Evolutionary conservation across 1,140 invertebrate genomes (phyloP).

Genomic region (Zaprionus africanus): DNA sequence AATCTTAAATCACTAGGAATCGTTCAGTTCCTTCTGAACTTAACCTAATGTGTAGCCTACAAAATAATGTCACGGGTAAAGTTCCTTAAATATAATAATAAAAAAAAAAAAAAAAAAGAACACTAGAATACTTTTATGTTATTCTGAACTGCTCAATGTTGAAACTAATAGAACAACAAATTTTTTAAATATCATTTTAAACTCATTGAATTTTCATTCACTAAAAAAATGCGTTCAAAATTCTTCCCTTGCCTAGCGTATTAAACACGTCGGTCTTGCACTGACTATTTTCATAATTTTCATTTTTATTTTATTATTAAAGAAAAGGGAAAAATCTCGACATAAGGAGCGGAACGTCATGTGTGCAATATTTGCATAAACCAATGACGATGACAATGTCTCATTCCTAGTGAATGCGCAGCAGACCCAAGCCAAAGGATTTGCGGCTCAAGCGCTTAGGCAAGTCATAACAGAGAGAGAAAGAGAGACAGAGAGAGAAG

Average conservation of each 20-base stretch:
- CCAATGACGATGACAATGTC: slow-evolving; percentile 45
- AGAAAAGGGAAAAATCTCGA: slow-evolving; percentile 15
- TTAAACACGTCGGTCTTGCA: not conserved
- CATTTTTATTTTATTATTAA: slow-evolving; percentile 30
- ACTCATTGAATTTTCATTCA: too few species aligned
- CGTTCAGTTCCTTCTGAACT: too few species aligned
- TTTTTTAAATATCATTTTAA: too few species aligned
- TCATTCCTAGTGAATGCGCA: slow-evolving; percentile 46
- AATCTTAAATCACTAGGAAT: too few species aligned
- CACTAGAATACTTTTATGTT: too few species aligned
- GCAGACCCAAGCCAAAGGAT: slow-evolving; percentile 48
- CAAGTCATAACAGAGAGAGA: not conserved
- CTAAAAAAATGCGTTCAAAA: too few species aligned
- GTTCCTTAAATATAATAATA: too few species aligned
- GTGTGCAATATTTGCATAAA: slow-evolving; percentile 68
- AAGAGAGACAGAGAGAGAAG: not conserved
- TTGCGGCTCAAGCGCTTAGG: slow-evolving; percentile 67
- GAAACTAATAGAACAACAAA: too few species aligned
- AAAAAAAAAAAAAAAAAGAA: too few species aligned
- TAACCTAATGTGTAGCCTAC: too few species aligned
- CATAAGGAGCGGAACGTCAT: slow-evolving; percentile 33
- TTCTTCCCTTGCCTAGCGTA: slow-evolving; percentile 7
- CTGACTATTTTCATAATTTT: not conserved
- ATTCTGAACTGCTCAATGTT: too few species aligned
- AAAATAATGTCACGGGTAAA: too few species aligned